Conservation (phyloP, 2,888 invertebrate genomes). For the Caenorhabditis plicata region DNA sequence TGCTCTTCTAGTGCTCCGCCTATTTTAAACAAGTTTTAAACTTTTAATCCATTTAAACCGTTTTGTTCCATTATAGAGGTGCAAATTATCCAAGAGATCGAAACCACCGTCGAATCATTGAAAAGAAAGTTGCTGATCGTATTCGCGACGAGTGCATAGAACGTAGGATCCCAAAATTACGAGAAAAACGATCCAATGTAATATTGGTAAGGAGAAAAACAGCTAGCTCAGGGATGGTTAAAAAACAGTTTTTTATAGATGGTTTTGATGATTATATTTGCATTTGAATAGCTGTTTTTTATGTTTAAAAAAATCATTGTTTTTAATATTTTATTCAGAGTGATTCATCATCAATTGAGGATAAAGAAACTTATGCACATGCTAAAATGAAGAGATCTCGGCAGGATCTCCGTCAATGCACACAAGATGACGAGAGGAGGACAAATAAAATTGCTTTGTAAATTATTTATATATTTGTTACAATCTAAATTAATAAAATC, state of each 20-base stretch:
- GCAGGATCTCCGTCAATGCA: constrained; percentile 26
- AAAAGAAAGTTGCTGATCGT: constrained; percentile 14
- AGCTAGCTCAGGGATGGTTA: neutral
- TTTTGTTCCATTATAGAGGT: neutral
- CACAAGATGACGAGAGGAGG: constrained; percentile 22
- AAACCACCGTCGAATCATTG: too few relatives aligned
- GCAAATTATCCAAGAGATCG: constrained; percentile 11
- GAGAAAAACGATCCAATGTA: constrained; percentile 25
- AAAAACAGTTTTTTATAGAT: neutral
- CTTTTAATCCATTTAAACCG: neutral
- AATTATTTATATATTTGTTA: neutral
- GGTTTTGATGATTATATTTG: too few relatives aligned
- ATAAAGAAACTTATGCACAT: constrained; percentile 16
- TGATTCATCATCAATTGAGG: constrained; percentile 18
- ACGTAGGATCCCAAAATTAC: constrained; percentile 19
- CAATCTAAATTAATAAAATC: neutral
- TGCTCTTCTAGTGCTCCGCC: constrained; percentile 39
- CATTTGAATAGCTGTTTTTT: too few relatives aligned
- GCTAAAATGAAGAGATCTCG: constrained; percentile 24
- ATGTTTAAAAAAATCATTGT: too few relatives aligned
- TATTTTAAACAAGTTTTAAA: constrained; percentile 3
- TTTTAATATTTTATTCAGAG: too few relatives aligned
- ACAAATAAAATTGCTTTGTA: neutral
- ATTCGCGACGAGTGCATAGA: constrained; percentile 26
- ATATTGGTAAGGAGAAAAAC: neutral